These are phyloP conservation scores for Ganaspis sp. DNA, from an alignment of 1,140 invertebrate genomes.

Conservation along the genomic window DNA sequence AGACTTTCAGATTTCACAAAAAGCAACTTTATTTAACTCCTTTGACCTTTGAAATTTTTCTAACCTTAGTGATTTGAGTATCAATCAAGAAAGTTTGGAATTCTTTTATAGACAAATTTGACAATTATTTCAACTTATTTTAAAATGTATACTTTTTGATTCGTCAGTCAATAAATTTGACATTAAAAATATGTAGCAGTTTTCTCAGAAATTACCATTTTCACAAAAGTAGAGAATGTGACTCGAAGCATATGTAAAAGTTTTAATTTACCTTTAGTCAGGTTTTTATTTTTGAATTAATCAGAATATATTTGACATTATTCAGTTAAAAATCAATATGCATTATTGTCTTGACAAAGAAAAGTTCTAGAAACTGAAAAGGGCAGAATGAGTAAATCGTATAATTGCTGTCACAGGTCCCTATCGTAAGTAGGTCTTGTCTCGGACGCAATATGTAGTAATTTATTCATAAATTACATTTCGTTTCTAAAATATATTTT, in stretches of 20 bases:
- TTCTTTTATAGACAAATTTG: no score
- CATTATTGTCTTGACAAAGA: no score
- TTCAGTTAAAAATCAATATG: no score
- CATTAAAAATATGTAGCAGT: no score
- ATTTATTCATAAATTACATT: neutral
- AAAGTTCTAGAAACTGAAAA: no score
- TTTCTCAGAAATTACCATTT: neutral
- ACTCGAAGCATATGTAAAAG: neutral
- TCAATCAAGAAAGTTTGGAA: neutral
- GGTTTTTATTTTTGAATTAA: no score
- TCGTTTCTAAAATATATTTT: neutral
- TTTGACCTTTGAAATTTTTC: neutral
- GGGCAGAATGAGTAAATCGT: no score
- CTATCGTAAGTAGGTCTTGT: no score
- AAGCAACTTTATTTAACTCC: neutral
- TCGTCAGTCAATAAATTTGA: neutral
- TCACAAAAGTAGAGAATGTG: neutral
- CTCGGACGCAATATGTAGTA: neutral
- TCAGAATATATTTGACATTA: neutral
- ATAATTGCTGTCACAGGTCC: no score
- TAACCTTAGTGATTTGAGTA: neutral
- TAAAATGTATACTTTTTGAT: neutral
- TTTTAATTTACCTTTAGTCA: neutral
- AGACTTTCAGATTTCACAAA: conserved; percentile 49
- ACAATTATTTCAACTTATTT: no score